These are phyloP conservation scores for Clupea harengus DNA, from an alignment of 2,113 vertebrate species.

Conservation along the genomic window DNA sequence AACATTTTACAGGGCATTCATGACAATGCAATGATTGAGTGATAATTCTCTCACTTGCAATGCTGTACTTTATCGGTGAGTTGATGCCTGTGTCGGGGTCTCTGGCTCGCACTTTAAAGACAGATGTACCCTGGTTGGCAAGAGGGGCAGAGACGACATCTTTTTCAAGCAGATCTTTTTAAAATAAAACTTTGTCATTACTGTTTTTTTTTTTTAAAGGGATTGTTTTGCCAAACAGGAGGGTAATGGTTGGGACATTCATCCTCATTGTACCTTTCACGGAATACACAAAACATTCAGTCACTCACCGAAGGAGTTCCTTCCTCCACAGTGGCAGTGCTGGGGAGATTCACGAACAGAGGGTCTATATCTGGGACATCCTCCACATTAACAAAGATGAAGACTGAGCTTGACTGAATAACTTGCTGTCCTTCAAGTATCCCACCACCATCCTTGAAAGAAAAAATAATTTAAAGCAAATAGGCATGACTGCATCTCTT, in stretches of 20 bases:
- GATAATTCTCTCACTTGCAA: conserved; percentile 66
- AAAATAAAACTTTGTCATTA: background rate
- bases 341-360: conserved; percentile 70
- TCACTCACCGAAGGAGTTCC: conserved; percentile 54
- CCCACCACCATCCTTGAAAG: conserved; percentile 75
- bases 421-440: fast-evolving
- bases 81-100: conserved; percentile 78
- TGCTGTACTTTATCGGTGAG: conserved; percentile 66
- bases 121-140: conserved; percentile 56
- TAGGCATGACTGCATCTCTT: background rate
- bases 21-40: background rate
- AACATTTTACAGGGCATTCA: background rate
- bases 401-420: conserved; percentile 42
- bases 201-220: background rate
- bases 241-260: conserved; percentile 32
- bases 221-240: background rate
- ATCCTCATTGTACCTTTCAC: background rate
- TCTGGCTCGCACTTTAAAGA: conserved; percentile 71
- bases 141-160: background rate
- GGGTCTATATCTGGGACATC: conserved; percentile 79
- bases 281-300: background rate
- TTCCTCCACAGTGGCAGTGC: conserved; percentile 64
- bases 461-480: background rate
- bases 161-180: background rate
- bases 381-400: conserved; percentile 69